Evolutionary conservation across 1,140 invertebrate genomes (phyloP), one percentile per base, ranked within the genome.

Genomic region (Zaprionus taronus): DNA sequence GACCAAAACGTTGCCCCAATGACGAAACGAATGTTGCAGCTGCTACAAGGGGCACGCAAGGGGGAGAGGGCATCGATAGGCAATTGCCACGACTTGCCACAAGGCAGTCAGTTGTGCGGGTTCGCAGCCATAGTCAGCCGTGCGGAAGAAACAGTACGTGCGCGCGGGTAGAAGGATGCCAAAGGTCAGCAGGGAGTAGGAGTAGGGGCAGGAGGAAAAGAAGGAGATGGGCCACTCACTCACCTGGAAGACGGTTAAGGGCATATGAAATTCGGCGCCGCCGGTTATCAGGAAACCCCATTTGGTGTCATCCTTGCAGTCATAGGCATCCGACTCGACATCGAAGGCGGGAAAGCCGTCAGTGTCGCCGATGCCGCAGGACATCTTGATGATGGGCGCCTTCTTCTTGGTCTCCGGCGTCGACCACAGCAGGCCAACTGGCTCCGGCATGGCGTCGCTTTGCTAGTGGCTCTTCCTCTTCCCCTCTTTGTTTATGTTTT

Each of bases 241-340:
- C 94, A 97, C 97, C 95, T 96, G 95, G 86, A 97, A 96, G 51
- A 97, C 95, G 57, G 96, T 96, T 51, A 98, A 92, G 24, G 96
- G 96, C 81, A 96, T 95, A 63, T 95, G 95, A 91, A 96, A 97
- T 91, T 98, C 97, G 70, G 95, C 94, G 22, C 97, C 97, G 66
- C 97, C 97, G 80, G 96, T 96, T 80, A 98, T 94, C 72, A 97
- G 94, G 93, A 98, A 98, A 64, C 97, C 97, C 97, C 97, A 98
- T 79, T 82, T 91, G 47, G 77, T 74, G 60, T 93, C 92, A 61
- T 93, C 92, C 76, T 90, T 91, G 41, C 77, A 68, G 47, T 76
- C 89, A 41, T 91, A 92, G 24, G 62, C 70, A 62, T 92, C 92
- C 26, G 89, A 92, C 17, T 93, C 92, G 9, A 83, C 77, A 72